A percentile compares a stretch with the other conserved stretches of the same genome.
These are phyloP conservation scores for Atta cephalotes DNA, from an alignment of 1,140 invertebrate species.

Conservation along the genomic window DNA sequence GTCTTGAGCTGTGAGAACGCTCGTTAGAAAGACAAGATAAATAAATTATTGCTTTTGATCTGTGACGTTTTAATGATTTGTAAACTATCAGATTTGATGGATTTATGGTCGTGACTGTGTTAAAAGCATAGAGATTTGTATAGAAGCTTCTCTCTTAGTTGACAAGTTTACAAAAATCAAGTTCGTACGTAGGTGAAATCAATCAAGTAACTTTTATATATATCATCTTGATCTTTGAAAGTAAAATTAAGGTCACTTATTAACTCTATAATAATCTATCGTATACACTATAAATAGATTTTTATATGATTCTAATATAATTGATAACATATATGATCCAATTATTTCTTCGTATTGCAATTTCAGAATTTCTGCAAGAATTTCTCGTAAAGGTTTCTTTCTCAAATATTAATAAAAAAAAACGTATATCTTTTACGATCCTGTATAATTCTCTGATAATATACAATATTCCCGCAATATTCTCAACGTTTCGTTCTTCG, in stretches of 20 bases:
- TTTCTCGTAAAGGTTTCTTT: not conserved
- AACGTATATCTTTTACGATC: not conserved
- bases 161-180: not conserved
- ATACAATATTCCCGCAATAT: not conserved
- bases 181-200: not conserved
- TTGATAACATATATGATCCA: not conserved
- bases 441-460: not conserved
- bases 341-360: too few relatives aligned
- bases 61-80: not conserved
- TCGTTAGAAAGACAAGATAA: not conserved
- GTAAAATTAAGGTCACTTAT: too few relatives aligned
- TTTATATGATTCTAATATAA: not conserved
- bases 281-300: not conserved
- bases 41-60: not conserved
- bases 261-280: too few relatives aligned
- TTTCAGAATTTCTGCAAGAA: not conserved
- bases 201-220: too few relatives aligned
- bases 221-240: too few relatives aligned
- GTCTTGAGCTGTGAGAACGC: not conserved
- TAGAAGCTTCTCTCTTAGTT: not conserved
- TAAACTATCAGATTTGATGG: constrained; percentile 7
- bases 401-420: constrained; percentile 15
- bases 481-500: not conserved
- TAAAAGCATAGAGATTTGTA: too few relatives aligned
- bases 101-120: not conserved